These are phyloP conservation scores for Drosophila tsacasi DNA, from an alignment of 1,140 invertebrate genomes.

Conservation along the genomic window DNA sequence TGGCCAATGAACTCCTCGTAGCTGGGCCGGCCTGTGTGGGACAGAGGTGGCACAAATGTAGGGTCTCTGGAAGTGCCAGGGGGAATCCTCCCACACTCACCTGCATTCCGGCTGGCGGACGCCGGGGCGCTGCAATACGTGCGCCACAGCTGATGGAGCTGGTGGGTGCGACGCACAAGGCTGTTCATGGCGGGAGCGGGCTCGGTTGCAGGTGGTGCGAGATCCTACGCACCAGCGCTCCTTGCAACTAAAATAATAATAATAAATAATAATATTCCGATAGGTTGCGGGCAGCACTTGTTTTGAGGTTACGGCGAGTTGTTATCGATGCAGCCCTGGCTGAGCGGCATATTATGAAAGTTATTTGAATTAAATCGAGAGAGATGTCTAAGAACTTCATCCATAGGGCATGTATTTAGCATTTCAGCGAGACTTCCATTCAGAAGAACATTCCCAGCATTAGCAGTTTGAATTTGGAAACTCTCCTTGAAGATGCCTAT, in stretches of 20 bases:
- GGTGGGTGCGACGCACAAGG: conserved; percentile 56
- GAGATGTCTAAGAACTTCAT: accelerated
- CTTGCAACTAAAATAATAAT: conserved; percentile 34
- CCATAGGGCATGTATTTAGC: too few relatives aligned
- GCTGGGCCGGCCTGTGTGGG: conserved; percentile 46
- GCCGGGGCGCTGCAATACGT: conserved; percentile 55
- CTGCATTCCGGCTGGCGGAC: conserved; percentile 29
- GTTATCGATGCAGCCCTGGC: conserved; percentile 34
- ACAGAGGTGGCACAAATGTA: neutral
- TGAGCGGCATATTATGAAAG: neutral
- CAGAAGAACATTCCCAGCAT: neutral
- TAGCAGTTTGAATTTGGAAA: accelerated
- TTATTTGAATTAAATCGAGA: too few relatives aligned
- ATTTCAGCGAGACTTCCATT: conserved; percentile 1
- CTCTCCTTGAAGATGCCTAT: neutral
- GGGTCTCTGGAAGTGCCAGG: neutral
- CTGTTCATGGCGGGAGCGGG: conserved; percentile 55
- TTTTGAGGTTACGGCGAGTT: conserved; percentile 58
- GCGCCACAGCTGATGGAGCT: conserved; percentile 52
- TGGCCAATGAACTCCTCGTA: conserved; percentile 70
- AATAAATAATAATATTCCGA: conserved; percentile 14
- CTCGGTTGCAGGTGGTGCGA: conserved; percentile 10
- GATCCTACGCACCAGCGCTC: conserved; percentile 14
- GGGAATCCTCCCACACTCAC: conserved; percentile 19
- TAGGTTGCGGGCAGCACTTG: conserved; percentile 4